phyloP scores from a whole-genome alignment of 1,140 invertebrate genomes.

The Musca vetustissima region DNA sequence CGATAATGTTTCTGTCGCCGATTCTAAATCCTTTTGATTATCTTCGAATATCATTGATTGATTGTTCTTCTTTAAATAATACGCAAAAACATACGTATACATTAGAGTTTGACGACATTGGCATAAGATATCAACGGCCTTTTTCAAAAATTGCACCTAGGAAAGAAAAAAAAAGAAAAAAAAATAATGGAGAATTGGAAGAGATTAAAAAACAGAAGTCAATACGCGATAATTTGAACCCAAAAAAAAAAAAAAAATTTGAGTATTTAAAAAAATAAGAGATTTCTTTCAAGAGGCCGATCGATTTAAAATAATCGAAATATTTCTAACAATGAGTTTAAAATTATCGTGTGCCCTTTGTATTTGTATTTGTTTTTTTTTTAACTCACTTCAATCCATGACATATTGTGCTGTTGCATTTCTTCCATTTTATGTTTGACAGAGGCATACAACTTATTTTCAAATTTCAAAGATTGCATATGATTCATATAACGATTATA shows the following conservation, averaged over 20 bases:
- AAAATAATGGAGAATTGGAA: not conserved
- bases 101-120: constrained; percentile 96
- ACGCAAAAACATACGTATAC: constrained; percentile 99
- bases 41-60: constrained; percentile 99
- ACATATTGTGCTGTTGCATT: constrained; percentile 99
- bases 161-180: constrained; percentile 25
- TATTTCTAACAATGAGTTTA: no score
- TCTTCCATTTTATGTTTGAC: constrained; percentile 99
- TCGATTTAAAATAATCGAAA: no score
- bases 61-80: constrained; percentile 97
- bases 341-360: no score
- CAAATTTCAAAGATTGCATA: constrained; percentile 98
- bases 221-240: no score
- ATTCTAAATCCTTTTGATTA: constrained; percentile 97
- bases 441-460: constrained; percentile 91
- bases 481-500: constrained; percentile 99
- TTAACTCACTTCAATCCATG: constrained; percentile 90
- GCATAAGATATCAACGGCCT: constrained; percentile 96
- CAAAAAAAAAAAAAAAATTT: no score
- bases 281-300: no score
- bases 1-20: constrained; percentile 93
- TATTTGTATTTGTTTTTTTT: no score
- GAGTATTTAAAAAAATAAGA: no score
- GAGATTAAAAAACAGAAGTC: no score
- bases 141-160: constrained; percentile 94